Evolutionary conservation across 2,797 vertebrate genomes (phyloP), one percentile per base, ranked within the genome.

Genomic region (Phaenicophaeus curvirostris): DNA sequence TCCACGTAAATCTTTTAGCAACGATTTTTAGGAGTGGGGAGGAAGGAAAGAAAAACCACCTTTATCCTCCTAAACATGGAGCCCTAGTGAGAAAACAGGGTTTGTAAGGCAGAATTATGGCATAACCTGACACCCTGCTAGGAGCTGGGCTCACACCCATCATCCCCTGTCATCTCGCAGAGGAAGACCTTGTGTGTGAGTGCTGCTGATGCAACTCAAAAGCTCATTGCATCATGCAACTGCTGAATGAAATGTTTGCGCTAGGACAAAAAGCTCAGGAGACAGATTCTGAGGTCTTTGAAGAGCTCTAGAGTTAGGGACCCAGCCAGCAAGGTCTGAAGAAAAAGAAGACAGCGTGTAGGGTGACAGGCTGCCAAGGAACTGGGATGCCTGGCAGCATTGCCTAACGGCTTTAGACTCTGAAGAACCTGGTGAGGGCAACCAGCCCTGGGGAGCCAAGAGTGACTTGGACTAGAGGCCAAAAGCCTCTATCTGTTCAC

Each of bases 201-300:
- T 1, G 0, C 46, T 71, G 82, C 87, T 97, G 94, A 94, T 96
- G 92, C 74, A 97, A 95, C 37, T 41, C 63, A 30, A 35, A 31
- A 81, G 44, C 59, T 85, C 44, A 4, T 96, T 96, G 92, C 85
- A 93, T 89, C 91, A 93, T n/a, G 13, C 85, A 27, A 5, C 58
- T 39, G 62, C 44, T 53, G 24, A 5, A 2, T 5, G 63, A 85
- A 25, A 27, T 4, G 16, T 27, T 27, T 5, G 54, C 9, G 12
- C 54, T 8, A 7, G 13, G 7, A 31, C 13, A 24, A 66, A 17
- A 13, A 59, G 24, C 46, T 61, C 82, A 46, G 54, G 46, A 11
- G 2, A 15, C 17, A 48, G 18, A 23, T 7, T 21, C 9, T 3
- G 4, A 8, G 39, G 24, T 15, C 54, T 72, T 51, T 23, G 50